Evolutionary conservation across 2,888 invertebrate species (phyloP).

Genomic region (Rhamnusium bicolor): DNA sequence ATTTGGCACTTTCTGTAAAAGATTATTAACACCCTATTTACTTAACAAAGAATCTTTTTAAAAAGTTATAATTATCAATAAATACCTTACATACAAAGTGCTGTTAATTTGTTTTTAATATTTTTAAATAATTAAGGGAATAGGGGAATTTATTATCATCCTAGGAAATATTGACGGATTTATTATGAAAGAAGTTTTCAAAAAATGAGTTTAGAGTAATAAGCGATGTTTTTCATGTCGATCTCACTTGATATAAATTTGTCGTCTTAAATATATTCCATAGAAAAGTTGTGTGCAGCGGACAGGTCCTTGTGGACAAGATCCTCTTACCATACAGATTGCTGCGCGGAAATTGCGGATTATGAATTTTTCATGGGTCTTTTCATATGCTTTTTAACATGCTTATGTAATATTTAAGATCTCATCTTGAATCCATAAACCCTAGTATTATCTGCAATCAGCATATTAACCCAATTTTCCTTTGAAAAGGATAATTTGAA

Average conservation of each 20-base stretch:
- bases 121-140: too few relatives aligned
- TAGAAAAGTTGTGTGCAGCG: constrained; percentile 11
- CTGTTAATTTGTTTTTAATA: too few relatives aligned
- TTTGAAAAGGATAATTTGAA: constrained; percentile 21
- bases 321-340: constrained; percentile 55
- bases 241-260: background rate
- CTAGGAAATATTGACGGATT: too few relatives aligned
- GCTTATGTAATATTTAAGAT: constrained; percentile 51
- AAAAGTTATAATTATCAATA: too few relatives aligned
- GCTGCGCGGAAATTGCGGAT: constrained; percentile 55
- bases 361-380: constrained; percentile 58
- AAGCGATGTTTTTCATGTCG: background rate
- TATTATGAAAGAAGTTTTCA: too few relatives aligned
- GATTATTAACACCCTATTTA: too few relatives aligned
- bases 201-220: too few relatives aligned
- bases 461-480: constrained; percentile 45
- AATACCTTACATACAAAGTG: too few relatives aligned
- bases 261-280: background rate
- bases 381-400: constrained; percentile 54
- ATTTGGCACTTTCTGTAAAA: too few relatives aligned
- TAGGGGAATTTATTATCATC: too few relatives aligned
- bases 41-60: too few relatives aligned
- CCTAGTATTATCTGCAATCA: constrained; percentile 45
- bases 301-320: constrained; percentile 47
- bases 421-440: constrained; percentile 40